Evolutionary conservation across 1,140 invertebrate species (phyloP).

Genomic region (Armadillidium nasatum): DNA sequence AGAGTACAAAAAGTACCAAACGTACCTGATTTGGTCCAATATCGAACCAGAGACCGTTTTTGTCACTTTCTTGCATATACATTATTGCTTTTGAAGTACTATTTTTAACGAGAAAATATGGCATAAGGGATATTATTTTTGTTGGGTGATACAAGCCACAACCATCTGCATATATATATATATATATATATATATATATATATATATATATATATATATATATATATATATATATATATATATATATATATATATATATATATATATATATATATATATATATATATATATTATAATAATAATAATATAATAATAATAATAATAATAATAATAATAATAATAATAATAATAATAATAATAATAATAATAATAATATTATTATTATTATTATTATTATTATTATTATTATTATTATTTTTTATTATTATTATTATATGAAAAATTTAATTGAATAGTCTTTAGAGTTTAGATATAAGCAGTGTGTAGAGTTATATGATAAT

Average conservation of each 20-base stretch:
- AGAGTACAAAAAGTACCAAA: not conserved
- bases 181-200: constrained; percentile 19
- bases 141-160: constrained; percentile 20
- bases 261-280: constrained; percentile 13
- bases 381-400: no score
- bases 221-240: constrained; percentile 5
- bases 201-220: constrained; percentile 3
- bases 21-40: constrained; percentile 10
- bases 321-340: no score
- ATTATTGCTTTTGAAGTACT: not conserved
- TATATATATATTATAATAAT: not conserved
- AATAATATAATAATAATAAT: no score
- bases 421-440: no score
- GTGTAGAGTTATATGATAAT: no score
- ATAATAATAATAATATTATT: no score
- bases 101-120: constrained; percentile 27
- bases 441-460: no score
- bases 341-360: no score
- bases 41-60: constrained; percentile 27
- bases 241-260: constrained; percentile 9
- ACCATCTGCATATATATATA: constrained; percentile 1
- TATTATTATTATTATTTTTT: no score
- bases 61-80: constrained; percentile 29
- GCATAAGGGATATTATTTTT: constrained; percentile 22
- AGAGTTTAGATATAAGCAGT: no score